A percentile compares a stretch with the other conserved stretches of the same genome.
Conservation (phyloP, 2,888 invertebrate genomes). For the Temnothorax ravouxi region DNA sequence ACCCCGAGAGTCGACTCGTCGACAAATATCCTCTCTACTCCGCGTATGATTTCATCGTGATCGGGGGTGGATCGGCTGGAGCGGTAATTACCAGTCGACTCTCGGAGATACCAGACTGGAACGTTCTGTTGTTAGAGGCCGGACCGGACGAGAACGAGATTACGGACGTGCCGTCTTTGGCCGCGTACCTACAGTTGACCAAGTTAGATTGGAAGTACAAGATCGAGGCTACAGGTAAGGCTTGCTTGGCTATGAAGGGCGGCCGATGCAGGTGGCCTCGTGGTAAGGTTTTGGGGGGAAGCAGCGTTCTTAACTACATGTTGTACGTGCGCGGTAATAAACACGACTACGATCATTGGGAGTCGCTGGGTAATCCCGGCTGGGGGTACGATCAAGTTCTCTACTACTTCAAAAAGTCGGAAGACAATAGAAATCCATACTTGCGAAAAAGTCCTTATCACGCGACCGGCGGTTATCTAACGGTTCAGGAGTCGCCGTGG, state of each 20-base stretch:
- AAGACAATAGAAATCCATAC: conserved; percentile 95
- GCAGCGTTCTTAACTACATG: conserved; percentile 96
- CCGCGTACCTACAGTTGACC: conserved; percentile 94
- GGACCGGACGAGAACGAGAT: conserved; percentile 96
- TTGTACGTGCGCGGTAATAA: conserved; percentile 94
- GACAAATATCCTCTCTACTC: conserved; percentile 90
- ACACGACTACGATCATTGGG: conserved; percentile 96
- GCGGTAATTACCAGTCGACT: conserved; percentile 95
- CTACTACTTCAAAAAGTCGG: conserved; percentile 96
- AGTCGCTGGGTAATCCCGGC: conserved; percentile 93
- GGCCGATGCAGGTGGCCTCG: conserved; percentile 95
- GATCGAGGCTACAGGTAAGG: conserved; percentile 93
- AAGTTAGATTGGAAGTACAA: conserved; percentile 96
- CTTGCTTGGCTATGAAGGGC: conserved; percentile 94
- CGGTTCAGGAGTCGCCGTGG: conserved; percentile 95
- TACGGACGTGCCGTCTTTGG: conserved; percentile 94
- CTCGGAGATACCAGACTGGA: conserved; percentile 92
- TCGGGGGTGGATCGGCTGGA: conserved; percentile 96
- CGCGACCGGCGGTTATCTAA: conserved; percentile 91
- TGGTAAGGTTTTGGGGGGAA: conserved; percentile 96
- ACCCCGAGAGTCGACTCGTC: conserved; percentile 92
- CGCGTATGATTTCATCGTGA: conserved; percentile 95
- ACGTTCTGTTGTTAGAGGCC: conserved; percentile 93
- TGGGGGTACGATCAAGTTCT: conserved; percentile 95
- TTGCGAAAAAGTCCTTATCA: conserved; percentile 91